These are phyloP conservation scores for Brenthis hecate DNA, from an alignment of 2,888 invertebrate genomes.

Conservation along the genomic window DNA sequence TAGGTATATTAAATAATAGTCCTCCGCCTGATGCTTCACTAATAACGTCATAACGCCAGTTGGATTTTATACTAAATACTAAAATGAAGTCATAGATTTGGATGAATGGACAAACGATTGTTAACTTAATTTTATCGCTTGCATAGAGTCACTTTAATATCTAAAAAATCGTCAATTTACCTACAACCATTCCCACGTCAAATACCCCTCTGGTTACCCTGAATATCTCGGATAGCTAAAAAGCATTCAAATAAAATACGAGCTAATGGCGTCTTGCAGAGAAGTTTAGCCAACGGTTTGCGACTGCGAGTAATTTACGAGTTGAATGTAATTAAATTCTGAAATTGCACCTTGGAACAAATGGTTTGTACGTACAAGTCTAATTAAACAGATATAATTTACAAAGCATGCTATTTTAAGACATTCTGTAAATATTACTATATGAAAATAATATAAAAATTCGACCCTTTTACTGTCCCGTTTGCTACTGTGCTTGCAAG, in stretches of 20 bases:
- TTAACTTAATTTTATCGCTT: too few relatives aligned
- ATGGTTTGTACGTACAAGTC: slow-evolving; percentile 31
- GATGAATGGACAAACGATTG: too few relatives aligned
- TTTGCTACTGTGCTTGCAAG: too few relatives aligned
- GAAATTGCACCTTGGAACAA: slow-evolving; percentile 35
- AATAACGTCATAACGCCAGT: too few relatives aligned
- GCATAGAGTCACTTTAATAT: neutral
- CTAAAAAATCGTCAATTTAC: neutral
- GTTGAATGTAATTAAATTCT: slow-evolving; percentile 39
- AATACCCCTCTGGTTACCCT: too few relatives aligned
- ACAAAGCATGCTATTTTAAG: neutral
- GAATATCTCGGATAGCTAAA: neutral
- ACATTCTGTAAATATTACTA: neutral
- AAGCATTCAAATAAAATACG: slow-evolving; percentile 23
- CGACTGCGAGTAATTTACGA: slow-evolving; percentile 40
- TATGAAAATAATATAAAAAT: too few relatives aligned
- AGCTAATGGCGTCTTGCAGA: slow-evolving; percentile 35
- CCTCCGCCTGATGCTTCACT: too few relatives aligned
- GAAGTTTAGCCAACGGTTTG: slow-evolving; percentile 39
- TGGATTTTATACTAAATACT: too few relatives aligned
- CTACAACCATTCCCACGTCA: too few relatives aligned
- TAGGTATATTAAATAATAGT: too few relatives aligned
- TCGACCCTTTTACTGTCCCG: too few relatives aligned
- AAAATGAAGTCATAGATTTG: too few relatives aligned
- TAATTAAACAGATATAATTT: slow-evolving; percentile 32